These are phyloP conservation scores for Pyrocoelia pectoralis DNA, from an alignment of 2,888 invertebrate genomes.

Conservation along the genomic window DNA sequence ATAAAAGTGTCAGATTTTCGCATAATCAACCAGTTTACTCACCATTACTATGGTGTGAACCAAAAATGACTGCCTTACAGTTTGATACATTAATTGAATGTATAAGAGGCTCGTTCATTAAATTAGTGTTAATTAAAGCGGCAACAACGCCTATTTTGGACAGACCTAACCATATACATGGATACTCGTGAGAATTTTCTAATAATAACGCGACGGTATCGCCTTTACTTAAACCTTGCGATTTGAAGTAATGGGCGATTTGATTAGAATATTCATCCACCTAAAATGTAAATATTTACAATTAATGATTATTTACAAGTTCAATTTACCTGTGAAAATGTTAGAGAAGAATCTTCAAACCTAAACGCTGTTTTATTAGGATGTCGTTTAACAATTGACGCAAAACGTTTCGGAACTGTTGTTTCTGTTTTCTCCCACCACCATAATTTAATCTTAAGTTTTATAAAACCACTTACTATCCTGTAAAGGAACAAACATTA, in stretches of 20 bases:
- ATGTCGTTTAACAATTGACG: constrained; percentile 55
- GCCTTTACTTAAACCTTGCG: constrained; percentile 78
- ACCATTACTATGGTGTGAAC: constrained; percentile 60
- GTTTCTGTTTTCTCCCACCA: neutral
- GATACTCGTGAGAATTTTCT: constrained; percentile 88
- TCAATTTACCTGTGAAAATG: neutral
- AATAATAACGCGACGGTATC: constrained; percentile 89
- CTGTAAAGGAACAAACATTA: neutral
- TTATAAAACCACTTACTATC: neutral
- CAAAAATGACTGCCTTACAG: constrained; percentile 81
- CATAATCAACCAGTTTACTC: neutral
- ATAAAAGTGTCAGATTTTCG: neutral
- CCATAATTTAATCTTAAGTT: neutral
- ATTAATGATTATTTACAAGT: neutral
- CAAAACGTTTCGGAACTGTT: constrained; percentile 67
- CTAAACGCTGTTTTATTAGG: neutral
- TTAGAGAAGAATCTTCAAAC: neutral
- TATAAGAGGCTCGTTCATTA: constrained; percentile 78
- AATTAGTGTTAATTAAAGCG: constrained; percentile 91
- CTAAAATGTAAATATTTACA: constrained; percentile 60
- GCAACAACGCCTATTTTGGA: constrained; percentile 85
- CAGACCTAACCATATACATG: constrained; percentile 90
- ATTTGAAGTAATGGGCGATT: constrained; percentile 77
- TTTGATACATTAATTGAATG: constrained; percentile 87
- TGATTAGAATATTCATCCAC: constrained; percentile 84